A percentile compares a stretch with the other conserved stretches of the same genome.
Conservation (phyloP, 1,140 invertebrate genomes). For the Popillia japonica region DNA sequence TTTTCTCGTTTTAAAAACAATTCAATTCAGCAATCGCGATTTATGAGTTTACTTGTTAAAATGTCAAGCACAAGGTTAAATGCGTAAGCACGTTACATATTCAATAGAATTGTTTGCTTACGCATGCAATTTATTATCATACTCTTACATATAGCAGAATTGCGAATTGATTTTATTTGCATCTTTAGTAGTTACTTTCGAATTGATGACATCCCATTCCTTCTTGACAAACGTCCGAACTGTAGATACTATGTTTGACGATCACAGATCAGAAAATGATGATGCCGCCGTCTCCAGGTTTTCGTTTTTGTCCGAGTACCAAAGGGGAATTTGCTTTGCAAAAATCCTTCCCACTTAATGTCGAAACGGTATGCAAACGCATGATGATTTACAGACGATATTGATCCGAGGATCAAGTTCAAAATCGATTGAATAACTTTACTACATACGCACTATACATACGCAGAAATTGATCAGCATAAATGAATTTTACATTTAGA, state of each 20-base stretch:
- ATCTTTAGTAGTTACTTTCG: conserved; percentile 29
- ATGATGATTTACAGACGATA: conserved; percentile 16
- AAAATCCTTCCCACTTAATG: conserved; percentile 5
- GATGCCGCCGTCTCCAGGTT: not conserved
- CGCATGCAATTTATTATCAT: conserved; percentile 34
- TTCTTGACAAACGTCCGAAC: not conserved
- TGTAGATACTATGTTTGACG: not conserved
- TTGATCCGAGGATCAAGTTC: conserved; percentile 25
- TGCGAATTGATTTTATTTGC: conserved; percentile 31
- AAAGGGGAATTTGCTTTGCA: not conserved
- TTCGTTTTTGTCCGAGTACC: not conserved
- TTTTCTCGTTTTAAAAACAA: not conserved
- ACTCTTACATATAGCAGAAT: conserved; percentile 19
- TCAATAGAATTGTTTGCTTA: conserved; percentile 29
- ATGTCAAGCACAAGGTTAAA: conserved; percentile 36
- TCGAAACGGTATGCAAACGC: conserved; percentile 2
- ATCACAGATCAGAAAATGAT: not conserved
- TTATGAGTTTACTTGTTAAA: conserved; percentile 35
- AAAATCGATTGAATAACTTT: conserved; percentile 1
- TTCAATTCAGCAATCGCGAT: conserved; percentile 17
- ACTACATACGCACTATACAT: not conserved
- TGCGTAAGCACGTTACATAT: conserved; percentile 34
- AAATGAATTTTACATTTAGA: conserved; percentile 24
- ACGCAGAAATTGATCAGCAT: conserved; percentile 28
- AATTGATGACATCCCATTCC: conserved; percentile 1